Percentiles rank a stretch among this genome's conserved stretches.
Conservation (phyloP, 2,113 vertebrate species). For the Lasiurus cinereus region DNA sequence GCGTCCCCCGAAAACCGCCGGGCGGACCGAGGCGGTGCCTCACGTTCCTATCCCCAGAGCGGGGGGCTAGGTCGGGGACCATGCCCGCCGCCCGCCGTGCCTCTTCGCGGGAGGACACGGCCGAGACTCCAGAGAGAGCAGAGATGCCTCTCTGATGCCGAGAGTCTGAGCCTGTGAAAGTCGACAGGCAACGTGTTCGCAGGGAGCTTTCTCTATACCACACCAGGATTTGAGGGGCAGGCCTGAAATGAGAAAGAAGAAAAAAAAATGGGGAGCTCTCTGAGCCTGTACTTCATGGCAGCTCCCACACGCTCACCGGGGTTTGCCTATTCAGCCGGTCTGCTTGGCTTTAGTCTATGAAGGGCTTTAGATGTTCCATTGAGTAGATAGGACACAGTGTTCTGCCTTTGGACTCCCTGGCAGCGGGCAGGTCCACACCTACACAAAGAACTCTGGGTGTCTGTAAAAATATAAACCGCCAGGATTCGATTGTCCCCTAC, state of each 20-base stretch:
- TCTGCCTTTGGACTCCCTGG: neutral
- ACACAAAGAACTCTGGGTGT: constrained; percentile 33
- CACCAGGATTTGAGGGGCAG: neutral
- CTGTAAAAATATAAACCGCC: constrained; percentile 49
- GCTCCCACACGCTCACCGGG: neutral
- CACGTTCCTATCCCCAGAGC: neutral
- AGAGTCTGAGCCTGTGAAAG: neutral
- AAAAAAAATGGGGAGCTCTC: neutral
- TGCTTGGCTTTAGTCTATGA: neutral
- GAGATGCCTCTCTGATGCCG: neutral
- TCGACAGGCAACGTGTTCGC: neutral
- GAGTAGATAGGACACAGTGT: constrained; percentile 47
- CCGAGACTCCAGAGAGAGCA: neutral
- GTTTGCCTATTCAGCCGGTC: neutral
- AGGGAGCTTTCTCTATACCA: neutral
- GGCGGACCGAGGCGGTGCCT: neutral
- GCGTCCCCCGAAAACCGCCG: neutral
- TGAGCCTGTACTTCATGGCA: neutral
- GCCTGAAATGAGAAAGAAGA: neutral
- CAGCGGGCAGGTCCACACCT: neutral
- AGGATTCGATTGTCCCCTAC: neutral
- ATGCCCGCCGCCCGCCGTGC: neutral
- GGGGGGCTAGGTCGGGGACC: neutral
- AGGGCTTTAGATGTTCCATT: constrained; percentile 21
- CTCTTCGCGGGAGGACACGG: neutral